Evolutionary conservation across 2,113 vertebrate species (phyloP), one percentile per base, ranked within the genome.

Genomic region (Phrynosoma platyrhinos): DNA sequence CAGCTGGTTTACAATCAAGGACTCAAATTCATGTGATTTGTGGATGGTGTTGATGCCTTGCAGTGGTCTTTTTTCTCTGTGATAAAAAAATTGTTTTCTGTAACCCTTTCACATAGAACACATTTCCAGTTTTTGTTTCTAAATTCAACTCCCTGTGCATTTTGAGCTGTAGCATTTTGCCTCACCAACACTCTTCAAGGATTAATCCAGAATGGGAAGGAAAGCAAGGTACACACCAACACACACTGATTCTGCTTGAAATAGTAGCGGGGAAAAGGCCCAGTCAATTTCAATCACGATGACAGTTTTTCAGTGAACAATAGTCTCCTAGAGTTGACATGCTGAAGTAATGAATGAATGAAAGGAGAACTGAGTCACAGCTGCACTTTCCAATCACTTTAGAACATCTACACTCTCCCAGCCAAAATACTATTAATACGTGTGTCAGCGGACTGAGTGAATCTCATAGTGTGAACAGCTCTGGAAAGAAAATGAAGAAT

Each of bases 401-500:
- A 96, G 96, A 96, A 96, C 97, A 98, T 97, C 97, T 97, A 96
- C 97, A 97, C 97, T 96, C 97, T 94, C 91, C 94, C 93, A 95
- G 96, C 97, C 97, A 95, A 97, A 97, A 99, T 97, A 97, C 98
- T 97, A 98, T 99, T 98, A 98, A 98, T 97, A 97, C 97, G 94
- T 95, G 97, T 99, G 98, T 99, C 98, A 99, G 97, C 96, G 95
- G 88, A 95, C 97, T 96, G 97, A 98, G 97, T 93, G 96, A 96
- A 97, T 97, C 97, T 94, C 93, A 87, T 91, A 86, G 96, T 95
- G 93, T 94, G 96, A 95, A 96, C 94, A 90, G 95, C 87, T 95
- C 96, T 94, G 96, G 95, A 95, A 97, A 97, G 97, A 97, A 97
- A 98, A 97, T 96, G 95, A 97, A 92, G 96, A 94, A 95, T 95